Conservation (phyloP, 2,797 vertebrate species). For the Agapornis canus region DNA sequence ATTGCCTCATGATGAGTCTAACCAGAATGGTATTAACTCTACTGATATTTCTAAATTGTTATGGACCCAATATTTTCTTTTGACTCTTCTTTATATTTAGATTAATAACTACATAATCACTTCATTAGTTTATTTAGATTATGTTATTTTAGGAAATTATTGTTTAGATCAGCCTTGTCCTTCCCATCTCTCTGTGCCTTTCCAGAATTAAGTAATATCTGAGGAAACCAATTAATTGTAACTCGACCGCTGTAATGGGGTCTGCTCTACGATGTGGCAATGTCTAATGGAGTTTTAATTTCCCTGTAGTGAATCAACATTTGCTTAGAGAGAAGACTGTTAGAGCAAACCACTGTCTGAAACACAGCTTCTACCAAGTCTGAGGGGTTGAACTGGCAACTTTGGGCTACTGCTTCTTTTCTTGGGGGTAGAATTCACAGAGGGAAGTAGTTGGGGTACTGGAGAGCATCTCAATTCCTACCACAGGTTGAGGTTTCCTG, state of each 20-base stretch:
- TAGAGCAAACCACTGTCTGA: slow-evolving; percentile 44
- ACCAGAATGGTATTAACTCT: slow-evolving; percentile 18
- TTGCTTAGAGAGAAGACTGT: slow-evolving; percentile 69
- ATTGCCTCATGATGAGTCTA: slow-evolving; percentile 18
- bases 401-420: neutral
- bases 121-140: slow-evolving; percentile 73
- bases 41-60: neutral
- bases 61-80: slow-evolving; percentile 10
- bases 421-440: neutral
- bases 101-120: slow-evolving; percentile 62
- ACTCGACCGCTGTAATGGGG: slow-evolving; percentile 41
- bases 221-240: slow-evolving; percentile 78
- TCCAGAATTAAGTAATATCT: slow-evolving; percentile 67
- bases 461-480: neutral
- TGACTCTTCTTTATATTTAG: slow-evolving; percentile 37
- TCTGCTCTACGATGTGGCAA: slow-evolving; percentile 59
- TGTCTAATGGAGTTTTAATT: slow-evolving; percentile 82
- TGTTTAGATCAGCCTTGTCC: slow-evolving; percentile 34
- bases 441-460: neutral
- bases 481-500: neutral
- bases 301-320: slow-evolving; percentile 76
- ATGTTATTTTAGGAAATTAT: slow-evolving; percentile 65
- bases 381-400: neutral
- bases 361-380: neutral
- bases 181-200: slow-evolving; percentile 30